Conservation (phyloP, 2,113 vertebrate species). For the Semnornis frantzii region DNA sequence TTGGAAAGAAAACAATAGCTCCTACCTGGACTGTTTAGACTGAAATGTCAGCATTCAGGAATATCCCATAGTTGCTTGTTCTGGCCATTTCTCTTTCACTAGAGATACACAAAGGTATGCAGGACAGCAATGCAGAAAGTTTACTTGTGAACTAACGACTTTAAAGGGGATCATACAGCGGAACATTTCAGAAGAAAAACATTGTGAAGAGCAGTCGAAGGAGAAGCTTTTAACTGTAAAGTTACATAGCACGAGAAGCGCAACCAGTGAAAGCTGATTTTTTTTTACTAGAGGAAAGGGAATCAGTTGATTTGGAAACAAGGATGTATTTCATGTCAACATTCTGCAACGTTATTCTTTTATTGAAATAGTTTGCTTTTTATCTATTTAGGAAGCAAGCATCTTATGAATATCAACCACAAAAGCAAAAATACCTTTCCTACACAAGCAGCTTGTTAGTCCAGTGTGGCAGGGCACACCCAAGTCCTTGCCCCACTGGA, state of each 20-base stretch:
- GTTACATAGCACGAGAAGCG: not conserved
- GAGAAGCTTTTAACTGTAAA: not conserved
- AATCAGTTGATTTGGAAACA: not conserved
- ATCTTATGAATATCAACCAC: not conserved
- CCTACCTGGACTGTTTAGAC: slow-evolving; percentile 58
- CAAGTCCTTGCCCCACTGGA: no score
- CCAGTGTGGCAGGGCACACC: no score
- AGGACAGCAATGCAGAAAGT: not conserved
- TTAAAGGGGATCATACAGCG: not conserved
- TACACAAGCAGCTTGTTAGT: not conserved
- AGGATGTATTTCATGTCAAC: not conserved
- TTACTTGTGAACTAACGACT: not conserved
- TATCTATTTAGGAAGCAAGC: not conserved
- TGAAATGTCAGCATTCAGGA: slow-evolving; percentile 17
- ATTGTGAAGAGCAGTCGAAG: not conserved
- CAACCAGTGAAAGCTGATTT: not conserved
- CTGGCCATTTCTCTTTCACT: not conserved
- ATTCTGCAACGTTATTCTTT: not conserved
- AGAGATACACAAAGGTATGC: not conserved
- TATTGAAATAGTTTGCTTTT: not conserved
- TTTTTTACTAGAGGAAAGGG: not conserved
- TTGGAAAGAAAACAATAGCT: slow-evolving; percentile 65
- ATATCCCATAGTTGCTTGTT: not conserved
- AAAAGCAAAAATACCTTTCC: not conserved
- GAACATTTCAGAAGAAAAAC: not conserved